phyloP scores from a whole-genome alignment of 2,797 vertebrate genomes.

The Sparidentex hasta region DNA sequence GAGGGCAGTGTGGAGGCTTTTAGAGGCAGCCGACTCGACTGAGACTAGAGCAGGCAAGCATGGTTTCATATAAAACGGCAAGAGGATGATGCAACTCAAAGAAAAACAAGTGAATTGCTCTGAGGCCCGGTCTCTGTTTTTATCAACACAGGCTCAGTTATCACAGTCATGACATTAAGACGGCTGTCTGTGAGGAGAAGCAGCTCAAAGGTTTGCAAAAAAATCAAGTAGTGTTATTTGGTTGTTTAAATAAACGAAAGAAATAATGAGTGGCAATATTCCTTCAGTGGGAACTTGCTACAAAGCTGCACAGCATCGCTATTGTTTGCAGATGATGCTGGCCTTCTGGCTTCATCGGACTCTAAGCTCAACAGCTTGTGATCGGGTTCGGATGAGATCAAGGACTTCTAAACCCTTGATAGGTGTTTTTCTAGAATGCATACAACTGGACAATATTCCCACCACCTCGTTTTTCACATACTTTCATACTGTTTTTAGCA shows the following conservation, averaged over 20 bases:
- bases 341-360: conserved; percentile 22
- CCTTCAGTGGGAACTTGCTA: background rate
- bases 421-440: conserved; percentile 6
- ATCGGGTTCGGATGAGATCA: conserved; percentile 21
- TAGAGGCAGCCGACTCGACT: conserved; percentile 3
- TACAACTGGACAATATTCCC: too few species aligned
- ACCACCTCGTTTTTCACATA: too few species aligned
- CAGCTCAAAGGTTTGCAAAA: conserved; percentile 1
- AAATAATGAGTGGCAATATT: background rate
- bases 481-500: too few species aligned
- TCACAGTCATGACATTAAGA: conserved; percentile 11
- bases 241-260: conserved; percentile 19
- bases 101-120: conserved; percentile 29
- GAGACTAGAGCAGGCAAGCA: conserved; percentile 8
- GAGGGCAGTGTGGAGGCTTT: conserved; percentile 1
- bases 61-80: conserved; percentile 28
- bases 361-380: conserved; percentile 36
- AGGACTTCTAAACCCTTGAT: conserved; percentile 21
- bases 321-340: conserved; percentile 35
- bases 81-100: conserved; percentile 38
- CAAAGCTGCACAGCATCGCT: conserved; percentile 5
- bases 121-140: background rate
- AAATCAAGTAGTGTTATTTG: conserved; percentile 5
- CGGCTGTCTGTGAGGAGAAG: background rate
- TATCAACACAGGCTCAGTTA: conserved; percentile 3